Conservation (phyloP, 2,888 invertebrate genomes). For the Seira musarum region DNA sequence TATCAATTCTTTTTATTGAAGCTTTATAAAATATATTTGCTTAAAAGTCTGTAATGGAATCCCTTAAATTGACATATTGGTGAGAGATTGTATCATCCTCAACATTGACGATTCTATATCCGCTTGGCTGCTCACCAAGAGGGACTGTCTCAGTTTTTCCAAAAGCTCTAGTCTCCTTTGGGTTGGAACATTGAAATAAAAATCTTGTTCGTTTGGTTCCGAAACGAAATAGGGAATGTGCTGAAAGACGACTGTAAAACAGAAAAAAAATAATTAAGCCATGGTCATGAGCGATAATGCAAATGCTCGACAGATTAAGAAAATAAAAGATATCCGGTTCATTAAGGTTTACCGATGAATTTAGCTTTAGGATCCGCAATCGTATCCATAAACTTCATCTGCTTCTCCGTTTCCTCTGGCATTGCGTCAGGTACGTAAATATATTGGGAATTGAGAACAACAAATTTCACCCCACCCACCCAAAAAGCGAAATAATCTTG, state of each 20-base stretch:
- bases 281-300: background rate
- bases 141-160: constrained; percentile 74
- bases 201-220: constrained; percentile 71
- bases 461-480: constrained; percentile 74
- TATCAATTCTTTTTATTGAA: no score
- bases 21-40: no score
- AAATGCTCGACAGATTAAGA: background rate
- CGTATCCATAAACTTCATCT: constrained; percentile 73
- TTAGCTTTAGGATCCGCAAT: constrained; percentile 60
- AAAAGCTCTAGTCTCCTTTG: constrained; percentile 74
- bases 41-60: no score
- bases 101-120: constrained; percentile 73
- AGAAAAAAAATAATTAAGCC: background rate
- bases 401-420: constrained; percentile 71
- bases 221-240: constrained; percentile 74
- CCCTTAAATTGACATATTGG: no score
- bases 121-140: constrained; percentile 72
- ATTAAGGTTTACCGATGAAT: constrained; percentile 62
- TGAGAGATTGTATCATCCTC: constrained; percentile 72
- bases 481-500: constrained; percentile 75
- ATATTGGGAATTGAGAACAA: constrained; percentile 75
- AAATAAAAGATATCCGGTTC: no score
- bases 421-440: constrained; percentile 71
- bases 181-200: no score
- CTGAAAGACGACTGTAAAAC: constrained; percentile 72